Percentiles rank a stretch among this genome's conserved stretches.
Evolutionary conservation across 2,888 invertebrate species (phyloP).

Genomic region (Odontomyia ornata): DNA sequence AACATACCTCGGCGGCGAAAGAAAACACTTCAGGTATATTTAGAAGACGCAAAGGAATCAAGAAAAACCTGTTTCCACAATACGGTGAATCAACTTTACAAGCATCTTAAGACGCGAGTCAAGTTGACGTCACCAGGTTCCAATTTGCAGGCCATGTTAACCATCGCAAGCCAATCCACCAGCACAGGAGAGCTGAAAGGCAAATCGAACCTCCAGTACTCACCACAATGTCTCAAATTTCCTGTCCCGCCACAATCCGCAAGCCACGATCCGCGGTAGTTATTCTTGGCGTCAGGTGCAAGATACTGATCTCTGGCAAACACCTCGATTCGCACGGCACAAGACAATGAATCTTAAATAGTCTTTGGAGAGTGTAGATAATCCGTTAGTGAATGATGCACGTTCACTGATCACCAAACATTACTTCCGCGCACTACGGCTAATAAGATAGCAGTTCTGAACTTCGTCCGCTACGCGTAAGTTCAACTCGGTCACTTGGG

Average conservation of each 20-base stretch:
- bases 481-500: constrained; percentile 3
- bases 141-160: background rate
- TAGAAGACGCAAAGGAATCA: constrained; percentile 38
- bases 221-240: constrained; percentile 8
- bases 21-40: constrained; percentile 6
- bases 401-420: constrained; percentile 24
- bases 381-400: background rate
- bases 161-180: background rate
- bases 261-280: too few species aligned
- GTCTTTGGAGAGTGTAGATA: background rate
- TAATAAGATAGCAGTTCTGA: constrained; percentile 1
- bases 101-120: constrained; percentile 9
- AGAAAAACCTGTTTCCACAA: constrained; percentile 29
- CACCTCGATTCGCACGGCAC: background rate
- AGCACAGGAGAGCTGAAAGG: background rate
- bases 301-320: background rate
- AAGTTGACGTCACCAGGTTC: constrained; percentile 32
- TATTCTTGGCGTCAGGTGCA: background rate
- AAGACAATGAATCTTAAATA: background rate
- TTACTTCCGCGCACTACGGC: background rate
- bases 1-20: background rate
- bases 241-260: background rate
- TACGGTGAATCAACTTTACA: constrained; percentile 37
- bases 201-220: background rate
- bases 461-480: background rate